Conservation (phyloP, 2,888 invertebrate species). For the Netelia fuscicornis region DNA sequence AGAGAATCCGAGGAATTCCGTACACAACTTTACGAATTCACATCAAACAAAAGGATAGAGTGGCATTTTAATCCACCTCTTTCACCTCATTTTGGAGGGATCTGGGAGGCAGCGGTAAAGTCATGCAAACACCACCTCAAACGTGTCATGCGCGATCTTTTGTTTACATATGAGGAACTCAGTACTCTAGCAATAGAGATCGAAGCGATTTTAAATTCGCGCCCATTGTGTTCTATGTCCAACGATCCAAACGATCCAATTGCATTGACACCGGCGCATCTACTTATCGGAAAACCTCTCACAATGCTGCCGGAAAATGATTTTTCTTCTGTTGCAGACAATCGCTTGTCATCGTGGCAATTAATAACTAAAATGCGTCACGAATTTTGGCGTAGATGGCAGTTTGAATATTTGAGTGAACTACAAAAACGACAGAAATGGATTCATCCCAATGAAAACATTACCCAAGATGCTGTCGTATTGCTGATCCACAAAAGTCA, state of each 20-base stretch:
- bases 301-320: constrained; percentile 71
- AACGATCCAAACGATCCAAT: constrained; percentile 64
- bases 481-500: constrained; percentile 71
- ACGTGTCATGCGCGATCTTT: constrained; percentile 40
- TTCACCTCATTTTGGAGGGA: constrained; percentile 53
- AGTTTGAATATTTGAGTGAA: constrained; percentile 71
- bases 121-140: constrained; percentile 64
- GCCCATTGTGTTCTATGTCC: constrained; percentile 53
- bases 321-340: constrained; percentile 64
- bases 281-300: constrained; percentile 70
- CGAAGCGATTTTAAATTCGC: constrained; percentile 60
- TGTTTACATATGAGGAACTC: constrained; percentile 35
- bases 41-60: constrained; percentile 12
- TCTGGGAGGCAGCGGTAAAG: constrained; percentile 66
- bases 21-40: constrained; percentile 28
- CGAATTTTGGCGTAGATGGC: constrained; percentile 73
- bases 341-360: constrained; percentile 72
- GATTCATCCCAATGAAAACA: constrained; percentile 49
- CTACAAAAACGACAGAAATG: constrained; percentile 75
- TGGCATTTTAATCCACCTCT: constrained; percentile 48
- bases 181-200: constrained; percentile 55
- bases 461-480: constrained; percentile 69
- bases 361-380: constrained; percentile 69
- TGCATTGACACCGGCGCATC: constrained; percentile 1
- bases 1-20: constrained; percentile 40